Evolutionary conservation across 2,888 invertebrate genomes (phyloP).

Genomic region (Eristalis intricaria): DNA sequence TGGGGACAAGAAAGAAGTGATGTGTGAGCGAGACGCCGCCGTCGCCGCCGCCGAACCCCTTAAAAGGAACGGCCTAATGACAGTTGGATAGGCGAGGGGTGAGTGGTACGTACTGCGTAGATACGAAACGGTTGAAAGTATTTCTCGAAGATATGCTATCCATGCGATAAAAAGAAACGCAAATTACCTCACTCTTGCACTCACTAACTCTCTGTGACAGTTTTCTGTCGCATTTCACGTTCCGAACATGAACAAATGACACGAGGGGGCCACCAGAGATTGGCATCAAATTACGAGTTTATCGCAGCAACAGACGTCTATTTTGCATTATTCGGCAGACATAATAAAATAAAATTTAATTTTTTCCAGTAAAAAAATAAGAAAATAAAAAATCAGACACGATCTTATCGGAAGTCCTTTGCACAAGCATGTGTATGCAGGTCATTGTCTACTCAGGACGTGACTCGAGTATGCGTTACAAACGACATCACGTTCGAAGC

Average conservation of each 20-base stretch:
- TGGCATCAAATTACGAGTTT: background rate
- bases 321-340: background rate
- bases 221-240: background rate
- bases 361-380: background rate
- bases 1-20: background rate
- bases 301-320: background rate
- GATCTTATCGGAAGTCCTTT: background rate
- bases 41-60: background rate
- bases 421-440: background rate
- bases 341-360: background rate
- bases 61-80: too few relatives aligned
- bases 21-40: background rate
- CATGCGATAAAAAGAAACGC: too few relatives aligned
- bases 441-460: background rate
- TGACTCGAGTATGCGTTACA: background rate
- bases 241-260: background rate
- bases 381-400: background rate
- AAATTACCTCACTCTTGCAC: too few relatives aligned
- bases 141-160: background rate
- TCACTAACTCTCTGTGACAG: too few relatives aligned
- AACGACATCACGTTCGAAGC: background rate
- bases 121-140: background rate
- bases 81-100: background rate
- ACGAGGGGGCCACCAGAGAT: too few relatives aligned
- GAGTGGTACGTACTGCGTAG: too few relatives aligned